Base-by-base conservation (phyloP, 2,797 vertebrate genomes). In the Menidia menidia region DNA sequence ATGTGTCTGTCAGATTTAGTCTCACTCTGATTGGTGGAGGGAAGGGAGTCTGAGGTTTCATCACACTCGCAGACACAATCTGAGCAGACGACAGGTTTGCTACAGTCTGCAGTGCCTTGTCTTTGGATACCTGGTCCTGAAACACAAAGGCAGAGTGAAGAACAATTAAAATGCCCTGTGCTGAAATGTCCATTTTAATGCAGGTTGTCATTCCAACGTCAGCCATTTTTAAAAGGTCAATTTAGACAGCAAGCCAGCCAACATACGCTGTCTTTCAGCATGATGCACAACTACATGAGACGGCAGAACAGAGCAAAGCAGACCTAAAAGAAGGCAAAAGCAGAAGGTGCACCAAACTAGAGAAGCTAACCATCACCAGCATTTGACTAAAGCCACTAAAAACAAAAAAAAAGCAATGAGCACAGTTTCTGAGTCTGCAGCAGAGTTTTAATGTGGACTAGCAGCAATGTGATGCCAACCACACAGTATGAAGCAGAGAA, bases 121-220 rank as follows among this genome's bases (percentile, higher is more conserved):
- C 97, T 94, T 98, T 98, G 48, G 97, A 98, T 81, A 95, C 96
- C 89, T 98, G 97, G 93, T 98, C 97, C 97, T 98, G 75, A 15
- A 70, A 30, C 32, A 85, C 50, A 61, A 52, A 61, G 43, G 69
- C 50, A 64, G 59, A 60, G 64, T 39, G 55, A 80, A 11, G 54
- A 18, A 56, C 25, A 48, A 56, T 13, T 14, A 31, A 63, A 42
- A 35, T 41, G n/a, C n/a, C 52, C n/a, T 43, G 59, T 18, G 32
- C 7, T 32, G 57, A 64, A 64, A 30, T n/a, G 18, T 1, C 4
- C 18, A 41, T n/a, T 31, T 12, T 53, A 52, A 70, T 30, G 4
- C 18, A 56, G n/a, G 56, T 63, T 58, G 71, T 62, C 19, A 65
- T 58, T 73, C 60, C 50, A 77, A 45, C 50, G 45, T 75, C 62